phyloP scores from a whole-genome alignment of 2,888 invertebrate genomes.

The Rhagophthalmus giganteus region DNA sequence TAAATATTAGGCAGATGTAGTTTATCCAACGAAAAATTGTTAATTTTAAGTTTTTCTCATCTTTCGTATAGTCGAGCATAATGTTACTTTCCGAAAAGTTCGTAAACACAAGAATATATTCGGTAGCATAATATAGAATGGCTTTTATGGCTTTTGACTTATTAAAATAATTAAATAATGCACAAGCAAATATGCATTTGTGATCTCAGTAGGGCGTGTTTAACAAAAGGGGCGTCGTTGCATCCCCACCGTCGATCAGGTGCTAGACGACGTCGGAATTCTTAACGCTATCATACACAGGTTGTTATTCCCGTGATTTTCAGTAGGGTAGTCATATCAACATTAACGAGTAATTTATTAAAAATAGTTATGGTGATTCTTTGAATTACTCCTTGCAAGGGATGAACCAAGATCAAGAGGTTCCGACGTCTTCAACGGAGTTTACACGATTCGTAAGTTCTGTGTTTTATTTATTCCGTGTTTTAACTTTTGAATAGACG shows the following conservation, averaged over 20 bases:
- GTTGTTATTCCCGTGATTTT: slow-evolving; percentile 1
- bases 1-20: no score
- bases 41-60: no score
- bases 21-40: no score
- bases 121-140: no score
- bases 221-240: slow-evolving; percentile 47
- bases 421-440: slow-evolving; percentile 50
- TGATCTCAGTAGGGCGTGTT: slow-evolving; percentile 46
- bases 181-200: slow-evolving; percentile 35
- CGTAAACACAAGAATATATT: no score
- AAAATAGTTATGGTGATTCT: slow-evolving; percentile 25
- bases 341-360: background rate
- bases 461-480: background rate
- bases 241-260: slow-evolving; percentile 41
- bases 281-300: slow-evolving; percentile 8
- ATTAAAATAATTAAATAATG: slow-evolving; percentile 34
- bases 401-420: slow-evolving; percentile 55
- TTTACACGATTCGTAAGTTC: slow-evolving; percentile 52
- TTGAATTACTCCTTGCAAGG: slow-evolving; percentile 32
- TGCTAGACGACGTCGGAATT: slow-evolving; percentile 39
- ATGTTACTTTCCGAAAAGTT: no score
- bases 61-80: no score
- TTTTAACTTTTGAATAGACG: no score
- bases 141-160: slow-evolving; percentile 28
- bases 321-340: background rate